Percentiles rank a stretch among this genome's conserved stretches.
phyloP scores from a whole-genome alignment of 2,113 vertebrate species.

The Xyrauchen texanus region DNA sequence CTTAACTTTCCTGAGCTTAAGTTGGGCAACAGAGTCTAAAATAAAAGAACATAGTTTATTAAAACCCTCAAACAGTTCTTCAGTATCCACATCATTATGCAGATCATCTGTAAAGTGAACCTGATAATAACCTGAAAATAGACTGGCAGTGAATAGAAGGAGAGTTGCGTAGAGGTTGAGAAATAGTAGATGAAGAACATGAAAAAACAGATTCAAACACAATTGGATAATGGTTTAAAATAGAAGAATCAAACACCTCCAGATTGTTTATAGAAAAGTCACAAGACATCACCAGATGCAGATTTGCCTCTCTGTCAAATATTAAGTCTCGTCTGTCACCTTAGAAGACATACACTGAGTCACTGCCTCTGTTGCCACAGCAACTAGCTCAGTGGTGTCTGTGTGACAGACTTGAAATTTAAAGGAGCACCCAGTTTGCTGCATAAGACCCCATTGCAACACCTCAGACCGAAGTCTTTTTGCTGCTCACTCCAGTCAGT shows the following conservation, averaged over 20 bases:
- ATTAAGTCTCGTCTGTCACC: constrained; percentile 14
- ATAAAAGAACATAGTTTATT: no score
- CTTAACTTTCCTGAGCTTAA: no score
- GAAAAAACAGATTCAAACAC: no score
- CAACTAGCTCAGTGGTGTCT: constrained; percentile 32
- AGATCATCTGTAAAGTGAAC: no score
- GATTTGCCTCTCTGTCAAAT: constrained; percentile 15
- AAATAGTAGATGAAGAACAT: no score
- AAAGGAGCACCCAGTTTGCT: constrained; percentile 3
- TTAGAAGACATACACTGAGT: constrained; percentile 33
- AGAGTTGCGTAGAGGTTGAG: no score
- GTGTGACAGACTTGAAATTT: constrained; percentile 12
- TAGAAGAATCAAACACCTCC: not conserved
- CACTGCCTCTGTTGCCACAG: constrained; percentile 37
- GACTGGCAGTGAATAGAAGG: no score
- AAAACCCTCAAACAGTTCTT: no score
- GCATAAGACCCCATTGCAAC: not conserved
- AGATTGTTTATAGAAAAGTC: not conserved
- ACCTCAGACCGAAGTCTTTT: constrained; percentile 30
- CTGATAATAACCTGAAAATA: no score
- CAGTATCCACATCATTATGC: no score
- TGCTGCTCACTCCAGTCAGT: not conserved
- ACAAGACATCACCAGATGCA: not conserved
- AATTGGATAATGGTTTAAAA: no score
- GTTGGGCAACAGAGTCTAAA: no score